phyloP scores from a whole-genome alignment of 2,113 vertebrate genomes.

The Dipodomys merriami region DNA sequence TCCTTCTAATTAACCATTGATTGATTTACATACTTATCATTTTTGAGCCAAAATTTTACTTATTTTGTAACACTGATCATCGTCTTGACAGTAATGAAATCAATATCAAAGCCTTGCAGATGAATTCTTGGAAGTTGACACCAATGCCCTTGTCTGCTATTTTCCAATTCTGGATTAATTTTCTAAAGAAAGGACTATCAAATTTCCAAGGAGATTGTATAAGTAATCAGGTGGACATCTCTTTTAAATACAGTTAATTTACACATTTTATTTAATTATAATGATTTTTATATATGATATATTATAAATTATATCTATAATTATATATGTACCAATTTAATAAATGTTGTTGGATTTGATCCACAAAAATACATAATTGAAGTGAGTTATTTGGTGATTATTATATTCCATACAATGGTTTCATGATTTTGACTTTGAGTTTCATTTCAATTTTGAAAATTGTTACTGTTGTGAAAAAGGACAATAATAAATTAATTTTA shows the following conservation, averaged over 20 bases:
- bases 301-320: neutral
- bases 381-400: neutral
- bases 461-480: neutral
- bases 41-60: neutral
- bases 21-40: conserved; percentile 12
- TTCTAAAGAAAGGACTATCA: neutral
- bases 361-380: neutral
- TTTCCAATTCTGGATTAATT: conserved; percentile 5
- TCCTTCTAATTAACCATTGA: neutral
- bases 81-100: neutral
- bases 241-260: neutral
- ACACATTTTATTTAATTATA: neutral
- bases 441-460: conserved; percentile 24
- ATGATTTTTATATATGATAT: neutral
- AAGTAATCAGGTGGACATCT: neutral
- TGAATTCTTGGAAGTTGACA: neutral
- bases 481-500: neutral
- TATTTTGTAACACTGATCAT: conserved; percentile 32
- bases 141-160: neutral
- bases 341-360: neutral
- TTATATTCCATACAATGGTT: conserved; percentile 16
- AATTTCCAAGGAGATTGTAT: neutral
- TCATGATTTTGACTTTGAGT: neutral
- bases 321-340: neutral
- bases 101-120: neutral